Evolutionary conservation across 2,888 invertebrate genomes (phyloP), one percentile per base, ranked within the genome.

Genomic region (Lasioglossum zephyrum): DNA sequence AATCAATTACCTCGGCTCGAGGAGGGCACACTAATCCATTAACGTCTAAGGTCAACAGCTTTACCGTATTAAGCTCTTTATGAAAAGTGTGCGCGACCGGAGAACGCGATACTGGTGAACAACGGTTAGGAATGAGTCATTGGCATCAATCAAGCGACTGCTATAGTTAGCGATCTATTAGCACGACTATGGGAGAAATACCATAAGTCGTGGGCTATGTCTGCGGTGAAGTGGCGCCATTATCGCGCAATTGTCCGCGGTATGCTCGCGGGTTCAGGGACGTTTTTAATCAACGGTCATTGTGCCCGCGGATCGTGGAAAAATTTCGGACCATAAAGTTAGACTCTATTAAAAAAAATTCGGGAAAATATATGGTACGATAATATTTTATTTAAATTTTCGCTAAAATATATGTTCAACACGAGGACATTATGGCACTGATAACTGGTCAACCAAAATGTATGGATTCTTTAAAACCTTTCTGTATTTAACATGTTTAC

Each of bases 1-100:
- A 78, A 81, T 81, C 81, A 60, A 81, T 81, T 72, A 78, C 26
- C 47, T 36, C 31, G 57, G n/a, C 70, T 70, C 44, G 44, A 31
- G 31, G n/a, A n/a, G 18, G 47, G 3, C 16, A 39, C n/a, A 4
- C n/a, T 57, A 77, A 77, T 44, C 41, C 11, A 26, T 75, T 76
- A 76, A 76, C 41, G 60, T n/a, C 31, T 16, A 26, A 79, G 26
- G 16, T 79, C 5, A 63, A 39, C 47, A 36, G 36, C n/a, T 79
- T 63, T 22, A 44, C n/a, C 47, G 39, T 49, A 26, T 31, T 47
- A 60, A 75, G 75, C 36, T 63, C 60, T 63, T 41, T 31, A 44
- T 22, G 60, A 76, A 63, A 63, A 63, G 44, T 22, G 44, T 44
- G 4, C 22, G 22, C 31, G 31, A 31, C 18, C 36, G 66, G 36